phyloP scores from a whole-genome alignment of 1,140 invertebrate genomes.

The Magallana angulata region DNA sequence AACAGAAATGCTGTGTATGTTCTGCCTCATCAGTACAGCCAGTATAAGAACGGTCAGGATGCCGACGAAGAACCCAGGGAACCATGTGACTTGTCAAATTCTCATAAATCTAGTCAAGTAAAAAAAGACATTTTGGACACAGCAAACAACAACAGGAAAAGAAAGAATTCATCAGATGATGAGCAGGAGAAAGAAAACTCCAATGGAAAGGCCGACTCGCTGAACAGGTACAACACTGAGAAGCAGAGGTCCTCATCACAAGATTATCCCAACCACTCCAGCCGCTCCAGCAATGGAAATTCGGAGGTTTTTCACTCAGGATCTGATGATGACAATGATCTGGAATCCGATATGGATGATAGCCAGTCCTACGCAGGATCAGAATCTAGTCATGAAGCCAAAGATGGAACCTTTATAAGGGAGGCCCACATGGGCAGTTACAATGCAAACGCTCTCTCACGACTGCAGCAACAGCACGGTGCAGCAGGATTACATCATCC shows the following conservation, averaged over 20 bases:
- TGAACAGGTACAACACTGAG: constrained; percentile 4
- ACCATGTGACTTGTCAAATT: constrained; percentile 68
- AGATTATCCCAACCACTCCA: constrained; percentile 1
- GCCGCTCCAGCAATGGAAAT: constrained; percentile 32
- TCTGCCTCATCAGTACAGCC: constrained; percentile 66
- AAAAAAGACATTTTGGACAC: constrained; percentile 45
- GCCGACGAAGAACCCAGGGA: constrained; percentile 52
- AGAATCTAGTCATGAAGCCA: constrained; percentile 66
- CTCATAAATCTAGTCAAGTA: constrained; percentile 49
- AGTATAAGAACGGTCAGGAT: constrained; percentile 43
- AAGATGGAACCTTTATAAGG: constrained; percentile 47
- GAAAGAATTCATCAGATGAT: constrained; percentile 25
- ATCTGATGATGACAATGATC: constrained; percentile 57
- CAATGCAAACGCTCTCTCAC: constrained; percentile 53
- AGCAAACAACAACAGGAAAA: constrained; percentile 42
- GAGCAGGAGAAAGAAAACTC: constrained; percentile 43
- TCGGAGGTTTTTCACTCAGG: constrained; percentile 34
- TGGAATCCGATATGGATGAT: constrained; percentile 64
- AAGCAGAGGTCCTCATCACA: neutral
- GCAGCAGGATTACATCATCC: constrained; percentile 62
- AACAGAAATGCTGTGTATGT: constrained; percentile 76
- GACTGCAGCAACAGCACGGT: constrained; percentile 42
- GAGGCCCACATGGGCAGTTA: constrained; percentile 53
- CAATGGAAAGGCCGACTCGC: constrained; percentile 5
- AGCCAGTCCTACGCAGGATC: constrained; percentile 61